These are phyloP conservation scores for Gambusia yucatana DNA, from an alignment of 2,797 vertebrate species.

Conservation along the genomic window DNA sequence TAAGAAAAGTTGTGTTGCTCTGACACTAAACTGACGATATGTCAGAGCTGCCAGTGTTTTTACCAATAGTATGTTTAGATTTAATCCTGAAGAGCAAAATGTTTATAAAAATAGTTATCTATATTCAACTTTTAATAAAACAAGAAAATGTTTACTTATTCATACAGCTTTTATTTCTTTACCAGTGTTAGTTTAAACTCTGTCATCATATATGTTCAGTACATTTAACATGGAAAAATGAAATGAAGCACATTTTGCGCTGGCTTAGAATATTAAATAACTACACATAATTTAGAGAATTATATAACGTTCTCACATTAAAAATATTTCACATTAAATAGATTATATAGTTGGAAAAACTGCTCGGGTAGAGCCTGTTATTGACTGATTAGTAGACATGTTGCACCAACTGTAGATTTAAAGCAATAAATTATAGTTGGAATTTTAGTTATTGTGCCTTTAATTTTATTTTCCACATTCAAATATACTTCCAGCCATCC, in stretches of 20 bases:
- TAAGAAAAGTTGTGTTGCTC: slow-evolving; percentile 22
- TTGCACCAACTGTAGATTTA: neutral
- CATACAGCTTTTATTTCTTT: neutral
- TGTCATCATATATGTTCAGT: neutral
- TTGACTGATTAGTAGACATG: neutral
- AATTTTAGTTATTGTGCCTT: neutral
- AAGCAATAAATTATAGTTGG: neutral
- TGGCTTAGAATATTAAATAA: neutral
- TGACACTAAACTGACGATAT: slow-evolving; percentile 35
- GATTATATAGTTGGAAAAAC: neutral
- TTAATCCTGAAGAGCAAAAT: neutral
- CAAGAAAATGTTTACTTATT: neutral
- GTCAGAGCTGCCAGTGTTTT: slow-evolving; percentile 27
- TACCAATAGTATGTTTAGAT: slow-evolving; percentile 3
- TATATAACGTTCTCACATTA: neutral
- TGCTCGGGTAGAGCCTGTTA: neutral
- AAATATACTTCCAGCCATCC: neutral
- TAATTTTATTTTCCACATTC: neutral
- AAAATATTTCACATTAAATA: neutral
- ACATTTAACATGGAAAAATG: too few species aligned
- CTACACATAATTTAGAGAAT: neutral
- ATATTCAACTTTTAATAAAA: neutral
- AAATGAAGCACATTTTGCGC: too few species aligned
- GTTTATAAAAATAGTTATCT: neutral
- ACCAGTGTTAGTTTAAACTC: neutral